Conservation (phyloP, 2,888 invertebrate genomes). For the Protonemura montana region DNA sequence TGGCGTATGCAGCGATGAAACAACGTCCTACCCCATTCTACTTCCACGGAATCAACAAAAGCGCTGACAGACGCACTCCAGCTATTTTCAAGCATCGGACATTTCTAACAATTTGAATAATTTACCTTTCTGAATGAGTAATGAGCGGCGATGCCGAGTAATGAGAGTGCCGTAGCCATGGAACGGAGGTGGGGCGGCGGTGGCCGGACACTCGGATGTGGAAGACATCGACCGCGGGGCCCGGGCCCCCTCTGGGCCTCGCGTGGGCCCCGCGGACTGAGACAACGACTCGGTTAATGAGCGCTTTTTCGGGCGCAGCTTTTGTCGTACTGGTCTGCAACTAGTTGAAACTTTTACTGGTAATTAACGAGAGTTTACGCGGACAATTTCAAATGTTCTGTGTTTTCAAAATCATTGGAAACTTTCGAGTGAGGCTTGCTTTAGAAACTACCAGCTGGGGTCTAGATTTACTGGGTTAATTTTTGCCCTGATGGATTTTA, state of each 20-base stretch:
- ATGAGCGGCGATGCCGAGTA: neutral
- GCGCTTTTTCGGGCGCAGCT: neutral
- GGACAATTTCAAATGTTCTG: too few relatives aligned
- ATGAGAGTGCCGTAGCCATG: neutral
- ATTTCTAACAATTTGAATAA: neutral
- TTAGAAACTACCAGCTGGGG: too few relatives aligned
- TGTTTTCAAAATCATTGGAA: too few relatives aligned
- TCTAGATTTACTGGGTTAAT: too few relatives aligned
- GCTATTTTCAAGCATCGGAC: neutral
- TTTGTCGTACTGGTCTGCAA: too few relatives aligned
- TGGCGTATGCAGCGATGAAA: neutral
- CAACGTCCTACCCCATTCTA: neutral
- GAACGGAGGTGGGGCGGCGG: neutral
- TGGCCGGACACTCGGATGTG: neutral
- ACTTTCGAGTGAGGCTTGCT: too few relatives aligned
- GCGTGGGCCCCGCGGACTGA: neutral
- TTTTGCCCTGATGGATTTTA: too few relatives aligned
- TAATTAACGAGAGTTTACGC: too few relatives aligned
- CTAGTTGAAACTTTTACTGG: too few relatives aligned
- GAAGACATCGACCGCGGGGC: neutral
- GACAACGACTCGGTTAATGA: neutral
- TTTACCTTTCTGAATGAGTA: conserved; percentile 7
- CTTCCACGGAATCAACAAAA: neutral
- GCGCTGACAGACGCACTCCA: neutral
- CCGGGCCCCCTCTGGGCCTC: neutral